Percentiles rank a stretch among this genome's conserved stretches.
Evolutionary conservation across 2,797 vertebrate species (phyloP).

Genomic region (Sarcophilus harrisii): DNA sequence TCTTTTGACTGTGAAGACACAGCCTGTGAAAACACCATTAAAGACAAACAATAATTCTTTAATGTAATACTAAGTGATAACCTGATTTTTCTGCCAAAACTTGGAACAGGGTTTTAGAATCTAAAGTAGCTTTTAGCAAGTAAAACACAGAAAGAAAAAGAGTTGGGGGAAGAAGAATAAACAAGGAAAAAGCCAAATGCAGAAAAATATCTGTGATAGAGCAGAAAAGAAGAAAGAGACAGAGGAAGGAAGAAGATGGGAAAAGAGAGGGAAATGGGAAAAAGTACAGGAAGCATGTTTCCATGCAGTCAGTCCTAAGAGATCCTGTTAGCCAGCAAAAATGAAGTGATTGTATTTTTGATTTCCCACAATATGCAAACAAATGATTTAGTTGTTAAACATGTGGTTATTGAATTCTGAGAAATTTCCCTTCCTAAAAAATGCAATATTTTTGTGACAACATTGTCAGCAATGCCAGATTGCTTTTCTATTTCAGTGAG

Average conservation of each 20-base stretch:
- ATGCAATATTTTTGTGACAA: conserved; percentile 76
- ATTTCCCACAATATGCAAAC: conserved; percentile 73
- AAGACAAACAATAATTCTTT: not conserved
- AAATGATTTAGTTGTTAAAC: conserved; percentile 72
- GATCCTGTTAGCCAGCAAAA: conserved; percentile 68
- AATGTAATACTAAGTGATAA: not conserved
- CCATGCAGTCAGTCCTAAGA: conserved; percentile 48
- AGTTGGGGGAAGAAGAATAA: not conserved
- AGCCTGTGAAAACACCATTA: not conserved
- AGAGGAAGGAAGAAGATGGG: not conserved
- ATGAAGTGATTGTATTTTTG: conserved; percentile 67
- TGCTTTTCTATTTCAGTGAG: conserved; percentile 78
- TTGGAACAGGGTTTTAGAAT: not conserved
- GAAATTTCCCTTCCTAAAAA: conserved; percentile 72
- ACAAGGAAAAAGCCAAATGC: not conserved
- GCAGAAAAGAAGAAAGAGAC: not conserved
- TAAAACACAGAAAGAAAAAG: not conserved
- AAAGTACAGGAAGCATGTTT: not conserved
- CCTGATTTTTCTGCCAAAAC: not conserved
- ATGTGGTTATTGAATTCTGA: conserved; percentile 67
- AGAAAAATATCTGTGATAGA: not conserved
- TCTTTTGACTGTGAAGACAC: not conserved
- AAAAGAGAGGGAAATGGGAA: not conserved
- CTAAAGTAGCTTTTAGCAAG: not conserved
- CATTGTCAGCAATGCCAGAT: conserved; percentile 65